Evolutionary conservation across 1,140 invertebrate species (phyloP).

Genomic region (Lucilia sericata): DNA sequence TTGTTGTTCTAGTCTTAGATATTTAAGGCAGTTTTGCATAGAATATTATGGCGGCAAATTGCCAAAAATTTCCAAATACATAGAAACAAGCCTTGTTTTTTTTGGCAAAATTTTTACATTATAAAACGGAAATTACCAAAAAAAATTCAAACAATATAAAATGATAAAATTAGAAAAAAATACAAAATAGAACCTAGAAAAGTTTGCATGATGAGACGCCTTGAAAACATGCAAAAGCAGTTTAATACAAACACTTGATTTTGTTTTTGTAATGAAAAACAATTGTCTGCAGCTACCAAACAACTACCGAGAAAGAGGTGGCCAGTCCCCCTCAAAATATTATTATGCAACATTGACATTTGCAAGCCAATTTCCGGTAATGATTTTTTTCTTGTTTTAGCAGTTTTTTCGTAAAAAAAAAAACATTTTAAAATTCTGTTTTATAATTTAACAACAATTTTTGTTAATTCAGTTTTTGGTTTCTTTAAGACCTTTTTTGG

Average conservation of each 20-base stretch:
- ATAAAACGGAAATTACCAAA: conserved; percentile 22
- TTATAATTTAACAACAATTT: no score
- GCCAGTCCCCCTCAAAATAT: not conserved
- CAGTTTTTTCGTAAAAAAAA: no score
- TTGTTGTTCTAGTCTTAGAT: not conserved
- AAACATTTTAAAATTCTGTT: no score
- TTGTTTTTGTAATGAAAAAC: not conserved
- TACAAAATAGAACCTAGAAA: not conserved
- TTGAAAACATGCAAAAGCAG: not conserved
- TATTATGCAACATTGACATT: conserved; percentile 29
- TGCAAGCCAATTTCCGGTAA: conserved; percentile 21
- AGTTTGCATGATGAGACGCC: not conserved
- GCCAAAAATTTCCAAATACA: not conserved
- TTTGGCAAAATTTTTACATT: conserved; percentile 16
- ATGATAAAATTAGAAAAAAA: not conserved
- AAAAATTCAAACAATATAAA: not conserved
- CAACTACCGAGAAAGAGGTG: no score
- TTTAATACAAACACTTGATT: not conserved
- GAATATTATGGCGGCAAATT: not conserved
- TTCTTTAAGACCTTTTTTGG: no score
- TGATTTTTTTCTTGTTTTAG: not conserved
- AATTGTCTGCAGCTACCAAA: not conserved
- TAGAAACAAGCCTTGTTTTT: not conserved
- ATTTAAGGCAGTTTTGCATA: not conserved
- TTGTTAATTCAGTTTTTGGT: no score